phyloP scores from a whole-genome alignment of 1,140 invertebrate genomes.

The Drosophila chauvacae region DNA sequence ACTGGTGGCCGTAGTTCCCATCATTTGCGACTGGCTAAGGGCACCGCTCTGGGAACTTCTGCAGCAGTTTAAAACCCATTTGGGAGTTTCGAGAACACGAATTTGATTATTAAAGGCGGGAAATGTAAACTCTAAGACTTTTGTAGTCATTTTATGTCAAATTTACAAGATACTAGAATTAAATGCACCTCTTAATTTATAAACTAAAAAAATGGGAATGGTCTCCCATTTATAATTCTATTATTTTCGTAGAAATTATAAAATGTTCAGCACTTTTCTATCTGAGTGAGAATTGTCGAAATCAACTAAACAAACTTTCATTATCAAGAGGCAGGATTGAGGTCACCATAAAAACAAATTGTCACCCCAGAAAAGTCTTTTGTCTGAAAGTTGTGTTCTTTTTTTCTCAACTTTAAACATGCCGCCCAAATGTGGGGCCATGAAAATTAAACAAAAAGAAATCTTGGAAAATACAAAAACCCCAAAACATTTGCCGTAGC shows the following conservation, averaged over 20 bases:
- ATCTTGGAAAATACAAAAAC: constrained; percentile 17
- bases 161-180: neutral
- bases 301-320: neutral
- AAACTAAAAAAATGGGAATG: neutral
- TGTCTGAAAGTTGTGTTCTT: constrained; percentile 35
- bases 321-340: constrained; percentile 15
- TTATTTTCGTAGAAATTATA: neutral
- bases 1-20: constrained; percentile 12
- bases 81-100: neutral
- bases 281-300: neutral
- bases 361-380: constrained; percentile 39
- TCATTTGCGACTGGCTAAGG: constrained; percentile 13
- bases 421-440: constrained; percentile 42
- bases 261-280: neutral
- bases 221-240: too few relatives aligned
- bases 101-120: neutral
- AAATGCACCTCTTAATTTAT: neutral
- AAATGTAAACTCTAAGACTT: neutral
- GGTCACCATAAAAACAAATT: constrained; percentile 37
- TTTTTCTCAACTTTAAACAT: constrained; percentile 19
- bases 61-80: constrained; percentile 4
- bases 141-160: too few relatives aligned
- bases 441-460: constrained; percentile 66
- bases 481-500: constrained; percentile 50
- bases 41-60: constrained; percentile 14